A percentile compares a stretch with the other conserved stretches of the same genome.
These are phyloP conservation scores for Cygnus olor DNA, from an alignment of 2,797 vertebrate species.

Conservation along the genomic window DNA sequence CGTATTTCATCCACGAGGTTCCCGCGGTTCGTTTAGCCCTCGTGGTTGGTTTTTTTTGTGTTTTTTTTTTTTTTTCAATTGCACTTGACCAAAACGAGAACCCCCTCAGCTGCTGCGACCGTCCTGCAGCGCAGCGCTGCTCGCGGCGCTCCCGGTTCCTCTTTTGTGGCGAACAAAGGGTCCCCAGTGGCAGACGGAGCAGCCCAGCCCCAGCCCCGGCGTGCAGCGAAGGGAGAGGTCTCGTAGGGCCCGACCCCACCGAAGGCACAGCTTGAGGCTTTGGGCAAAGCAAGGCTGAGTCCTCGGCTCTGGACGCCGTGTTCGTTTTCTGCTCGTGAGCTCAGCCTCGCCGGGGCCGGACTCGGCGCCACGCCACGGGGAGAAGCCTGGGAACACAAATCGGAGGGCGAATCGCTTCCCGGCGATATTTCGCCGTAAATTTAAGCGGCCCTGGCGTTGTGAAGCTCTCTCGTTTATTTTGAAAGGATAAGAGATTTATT, in stretches of 20 bases:
- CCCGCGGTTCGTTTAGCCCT: background rate
- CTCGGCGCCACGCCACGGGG: background rate
- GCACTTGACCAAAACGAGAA: background rate
- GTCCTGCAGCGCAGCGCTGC: background rate
- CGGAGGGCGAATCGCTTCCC: background rate
- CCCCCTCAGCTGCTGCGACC: background rate
- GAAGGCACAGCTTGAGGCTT: background rate
- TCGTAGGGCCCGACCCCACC: accelerated
- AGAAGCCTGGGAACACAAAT: background rate
- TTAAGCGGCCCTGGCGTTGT: background rate
- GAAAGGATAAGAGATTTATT: slow-evolving; percentile 31
- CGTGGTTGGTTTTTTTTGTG: too few relatives aligned
- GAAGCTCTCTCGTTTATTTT: slow-evolving; percentile 38
- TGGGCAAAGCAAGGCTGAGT: background rate
- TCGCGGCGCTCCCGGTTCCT: background rate
- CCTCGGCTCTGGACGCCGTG: background rate
- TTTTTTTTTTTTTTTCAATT: accelerated
- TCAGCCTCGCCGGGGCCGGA: background rate
- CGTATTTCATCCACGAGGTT: background rate
- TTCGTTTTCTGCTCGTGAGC: background rate
- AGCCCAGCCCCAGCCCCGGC: background rate
- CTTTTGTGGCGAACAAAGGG: slow-evolving; percentile 35
- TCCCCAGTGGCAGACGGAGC: background rate
- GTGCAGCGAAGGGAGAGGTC: background rate
- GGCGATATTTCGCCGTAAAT: background rate